Conservation (phyloP, 30 jellyfish, hydroid and myxozoan species). For the Rhopilema esculentum region DNA sequence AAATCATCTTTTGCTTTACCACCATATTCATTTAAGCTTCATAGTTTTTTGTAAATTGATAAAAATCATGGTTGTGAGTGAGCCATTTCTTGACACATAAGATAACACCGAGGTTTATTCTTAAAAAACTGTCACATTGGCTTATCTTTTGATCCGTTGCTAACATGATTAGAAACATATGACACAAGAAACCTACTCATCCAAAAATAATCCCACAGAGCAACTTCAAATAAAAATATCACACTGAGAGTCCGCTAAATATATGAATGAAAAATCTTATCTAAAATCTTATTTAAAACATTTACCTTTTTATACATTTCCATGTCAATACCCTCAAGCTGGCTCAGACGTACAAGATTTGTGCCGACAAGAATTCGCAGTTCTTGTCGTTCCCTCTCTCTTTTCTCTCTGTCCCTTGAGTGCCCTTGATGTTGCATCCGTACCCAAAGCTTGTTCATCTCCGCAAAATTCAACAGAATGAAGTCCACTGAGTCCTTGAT, state of each 20-base stretch:
- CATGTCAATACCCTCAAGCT: conserved; percentile 94
- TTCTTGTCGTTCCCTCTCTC: conserved; percentile 97
- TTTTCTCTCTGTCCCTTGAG: conserved; percentile 85
- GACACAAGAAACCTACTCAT: too few relatives aligned
- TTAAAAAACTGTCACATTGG: too few relatives aligned
- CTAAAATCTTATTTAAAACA: background rate
- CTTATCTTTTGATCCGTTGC: too few relatives aligned
- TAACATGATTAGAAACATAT: too few relatives aligned
- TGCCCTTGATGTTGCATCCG: conserved; percentile 99
- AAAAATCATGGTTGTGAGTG: background rate
- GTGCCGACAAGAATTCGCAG: conserved; percentile 94
- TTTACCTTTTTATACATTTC: conserved; percentile 85
- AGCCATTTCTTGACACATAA: background rate
- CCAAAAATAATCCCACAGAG: too few relatives aligned
- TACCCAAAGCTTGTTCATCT: conserved; percentile 99
- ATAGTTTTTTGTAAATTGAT: too few relatives aligned
- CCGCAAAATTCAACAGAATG: conserved; percentile 94
- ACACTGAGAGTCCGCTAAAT: too few relatives aligned
- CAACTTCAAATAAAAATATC: too few relatives aligned
- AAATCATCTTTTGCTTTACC: too few relatives aligned
- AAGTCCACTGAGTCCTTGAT: conserved; percentile 94
- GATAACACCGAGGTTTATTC: too few relatives aligned
- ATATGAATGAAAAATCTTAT: background rate
- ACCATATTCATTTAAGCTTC: too few relatives aligned
- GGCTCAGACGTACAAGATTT: conserved; percentile 91